These are phyloP conservation scores for Zapus hudsonius DNA, from an alignment of 2,113 vertebrate genomes.

Conservation along the genomic window DNA sequence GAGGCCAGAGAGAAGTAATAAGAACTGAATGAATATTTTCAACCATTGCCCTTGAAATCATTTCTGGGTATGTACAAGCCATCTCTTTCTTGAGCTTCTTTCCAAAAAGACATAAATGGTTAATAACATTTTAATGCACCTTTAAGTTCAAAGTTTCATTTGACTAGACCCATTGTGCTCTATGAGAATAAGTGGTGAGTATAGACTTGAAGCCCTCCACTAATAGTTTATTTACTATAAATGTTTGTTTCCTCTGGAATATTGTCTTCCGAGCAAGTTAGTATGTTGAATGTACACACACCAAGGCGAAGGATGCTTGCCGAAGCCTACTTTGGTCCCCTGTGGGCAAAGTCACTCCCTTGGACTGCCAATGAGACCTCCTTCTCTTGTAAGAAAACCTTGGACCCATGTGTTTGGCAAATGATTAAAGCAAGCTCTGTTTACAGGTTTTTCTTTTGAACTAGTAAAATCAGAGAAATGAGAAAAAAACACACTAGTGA, in stretches of 20 bases:
- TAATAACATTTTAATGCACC: neutral
- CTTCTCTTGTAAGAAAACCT: neutral
- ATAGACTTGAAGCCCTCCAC: neutral
- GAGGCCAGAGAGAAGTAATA: neutral
- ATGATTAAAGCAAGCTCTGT: constrained; percentile 81
- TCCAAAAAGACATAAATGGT: neutral
- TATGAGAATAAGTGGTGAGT: neutral
- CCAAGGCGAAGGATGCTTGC: neutral
- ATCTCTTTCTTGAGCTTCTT: constrained; percentile 4
- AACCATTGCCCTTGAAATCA: neutral
- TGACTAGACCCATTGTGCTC: neutral
- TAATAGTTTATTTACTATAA: neutral
- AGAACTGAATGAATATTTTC: neutral
- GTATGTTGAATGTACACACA: neutral
- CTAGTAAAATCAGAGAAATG: constrained; percentile 78
- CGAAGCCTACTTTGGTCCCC: neutral
- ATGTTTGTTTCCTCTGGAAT: neutral
- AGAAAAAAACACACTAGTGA: constrained; percentile 71
- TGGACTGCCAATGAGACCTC: neutral
- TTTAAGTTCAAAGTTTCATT: constrained; percentile 41
- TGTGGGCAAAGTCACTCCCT: neutral
- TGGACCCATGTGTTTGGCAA: constrained; percentile 65
- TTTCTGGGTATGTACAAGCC: constrained; percentile 1
- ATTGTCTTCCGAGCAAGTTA: neutral
- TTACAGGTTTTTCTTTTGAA: constrained; percentile 76